Evolutionary conservation across 2,797 vertebrate species (phyloP).

Genomic region (Microctenopoma lineatum): DNA sequence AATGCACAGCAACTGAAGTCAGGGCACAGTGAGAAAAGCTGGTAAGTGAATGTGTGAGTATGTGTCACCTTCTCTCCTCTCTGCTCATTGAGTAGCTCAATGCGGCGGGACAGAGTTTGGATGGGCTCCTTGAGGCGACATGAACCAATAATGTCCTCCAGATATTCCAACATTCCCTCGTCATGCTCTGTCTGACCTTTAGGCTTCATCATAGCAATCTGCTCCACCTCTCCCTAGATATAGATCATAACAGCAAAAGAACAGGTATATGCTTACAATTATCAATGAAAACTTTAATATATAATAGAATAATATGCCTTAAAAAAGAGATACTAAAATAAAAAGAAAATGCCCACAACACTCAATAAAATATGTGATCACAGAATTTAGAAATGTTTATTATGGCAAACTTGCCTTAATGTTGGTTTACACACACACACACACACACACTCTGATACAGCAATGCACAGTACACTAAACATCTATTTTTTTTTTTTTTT

Average conservation of each 20-base stretch:
- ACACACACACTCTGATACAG: neutral
- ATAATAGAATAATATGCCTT: neutral
- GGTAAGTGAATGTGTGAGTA: constrained; percentile 25
- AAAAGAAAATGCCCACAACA: neutral
- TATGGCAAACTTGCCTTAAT: constrained; percentile 7
- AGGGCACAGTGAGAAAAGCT: constrained; percentile 25
- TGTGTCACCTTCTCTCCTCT: constrained; percentile 92
- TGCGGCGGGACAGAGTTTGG: constrained; percentile 85
- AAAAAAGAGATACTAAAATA: too few relatives aligned
- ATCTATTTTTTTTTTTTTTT: neutral
- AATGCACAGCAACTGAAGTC: constrained; percentile 10
- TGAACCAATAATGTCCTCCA: constrained; percentile 97
- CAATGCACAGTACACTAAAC: too few relatives aligned
- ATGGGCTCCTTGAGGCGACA: constrained; percentile 94
- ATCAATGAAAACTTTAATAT: constrained; percentile 3
- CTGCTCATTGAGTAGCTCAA: constrained; percentile 93
- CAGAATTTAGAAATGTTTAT: neutral
- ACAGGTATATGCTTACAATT: constrained; percentile 37
- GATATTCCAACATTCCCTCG: constrained; percentile 97
- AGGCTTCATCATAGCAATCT: constrained; percentile 99
- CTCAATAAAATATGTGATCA: neutral
- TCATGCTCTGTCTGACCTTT: constrained; percentile 96
- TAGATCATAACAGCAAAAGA: constrained; percentile 35
- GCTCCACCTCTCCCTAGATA: constrained; percentile 96
- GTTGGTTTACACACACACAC: constrained; percentile 7